Evolutionary conservation across 2,888 invertebrate genomes (phyloP), one percentile per base, ranked within the genome.

Genomic region (Nomada fucata): DNA sequence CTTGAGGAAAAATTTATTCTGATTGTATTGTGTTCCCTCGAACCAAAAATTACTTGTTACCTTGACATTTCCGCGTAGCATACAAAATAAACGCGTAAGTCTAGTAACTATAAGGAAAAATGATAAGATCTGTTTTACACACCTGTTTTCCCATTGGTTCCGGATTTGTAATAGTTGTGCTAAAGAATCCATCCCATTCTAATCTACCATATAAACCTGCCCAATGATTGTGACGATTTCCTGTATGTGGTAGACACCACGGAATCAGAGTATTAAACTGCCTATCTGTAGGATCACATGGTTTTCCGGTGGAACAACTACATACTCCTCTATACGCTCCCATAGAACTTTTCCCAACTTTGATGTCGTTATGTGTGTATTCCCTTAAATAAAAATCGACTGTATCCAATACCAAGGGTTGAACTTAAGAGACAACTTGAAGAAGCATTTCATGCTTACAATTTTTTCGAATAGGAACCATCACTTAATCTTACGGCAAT

Each of bases 141-240:
- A 95, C 95, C 94, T 97, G 97, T 95, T 98, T 98, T 84, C 97
- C 97, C 97, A 98, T 97, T 1, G 98, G 98, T 93, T 98, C 97
- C 26, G 98, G 97, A 94, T 97, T 97, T 42, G 97, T 97, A 79
- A 97, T 96, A 0, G 97, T 97, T 0, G 98, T 98, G 87, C 96
- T 96, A 94, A 97, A 98, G 94, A 96, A 97, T 4, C 97, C 97
- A 89, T 97, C 96, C 97, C 97, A 97, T 83, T 96, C 96, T 15
- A 98, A 93, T 50, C 98, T 95, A 4, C 96, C 98, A 91, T 97
- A 98, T 52, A 98, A 95, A 0, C 97, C 98, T 0, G 97, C 96
- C 98, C 98, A 98, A 94, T 98, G 95, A 94, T 97, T 97, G 93
- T 98, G 97, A 23, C 97, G 93, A 94, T 97, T 97, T 67, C 96